Conservation (phyloP, 1,140 invertebrate species). For the Atta colombica region DNA sequence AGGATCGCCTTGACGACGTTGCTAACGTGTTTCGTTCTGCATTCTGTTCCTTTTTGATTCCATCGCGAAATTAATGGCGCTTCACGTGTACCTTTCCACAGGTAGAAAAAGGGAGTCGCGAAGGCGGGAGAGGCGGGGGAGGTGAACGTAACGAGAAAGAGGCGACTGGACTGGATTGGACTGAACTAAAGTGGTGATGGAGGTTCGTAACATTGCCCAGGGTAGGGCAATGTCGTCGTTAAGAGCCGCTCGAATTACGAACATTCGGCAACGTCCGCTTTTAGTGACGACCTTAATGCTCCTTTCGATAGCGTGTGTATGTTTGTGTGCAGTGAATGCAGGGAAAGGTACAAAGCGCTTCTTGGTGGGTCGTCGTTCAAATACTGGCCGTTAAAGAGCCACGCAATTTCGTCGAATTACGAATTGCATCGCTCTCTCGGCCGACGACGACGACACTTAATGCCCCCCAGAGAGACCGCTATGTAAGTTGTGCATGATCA, state of each 20-base stretch:
- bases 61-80: constrained; percentile 66
- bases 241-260: constrained; percentile 73
- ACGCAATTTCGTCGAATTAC: constrained; percentile 74
- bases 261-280: constrained; percentile 66
- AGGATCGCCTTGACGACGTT: neutral
- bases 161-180: neutral
- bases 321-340: too few species aligned
- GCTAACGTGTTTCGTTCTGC: constrained; percentile 41
- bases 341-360: constrained; percentile 37
- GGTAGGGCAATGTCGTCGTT: constrained; percentile 67
- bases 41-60: neutral
- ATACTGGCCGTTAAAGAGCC: constrained; percentile 67
- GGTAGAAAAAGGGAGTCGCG: neutral
- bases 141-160: constrained; percentile 39
- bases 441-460: constrained; percentile 61
- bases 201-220: constrained; percentile 21
- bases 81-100: constrained; percentile 11
- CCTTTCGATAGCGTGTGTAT: neutral
- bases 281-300: constrained; percentile 63
- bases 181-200: constrained; percentile 7
- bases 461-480: constrained; percentile 12
- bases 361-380: constrained; percentile 60
- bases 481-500: constrained; percentile 19
- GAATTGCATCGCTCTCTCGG: constrained; percentile 55
- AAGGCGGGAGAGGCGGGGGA: neutral